Evolutionary conservation across 2,888 invertebrate species (phyloP), one percentile per base, ranked within the genome.

Genomic region (Sminthurides aquaticus): DNA sequence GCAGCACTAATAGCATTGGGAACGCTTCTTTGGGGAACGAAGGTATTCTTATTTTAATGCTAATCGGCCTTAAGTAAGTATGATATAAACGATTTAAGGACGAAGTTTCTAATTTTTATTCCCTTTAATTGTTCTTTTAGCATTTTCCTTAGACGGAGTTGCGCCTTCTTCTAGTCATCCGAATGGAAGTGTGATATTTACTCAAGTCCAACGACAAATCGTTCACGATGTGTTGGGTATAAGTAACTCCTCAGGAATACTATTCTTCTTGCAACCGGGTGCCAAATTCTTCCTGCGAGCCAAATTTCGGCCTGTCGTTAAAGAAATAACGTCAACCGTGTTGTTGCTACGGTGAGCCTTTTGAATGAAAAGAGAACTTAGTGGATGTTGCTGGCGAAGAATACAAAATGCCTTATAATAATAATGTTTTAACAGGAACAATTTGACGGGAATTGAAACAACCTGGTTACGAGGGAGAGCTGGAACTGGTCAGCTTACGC

Each of bases 401-500:
- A n/a, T 43, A 18, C 43, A 18, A 43, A 43, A 43, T 43, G 43
- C 43, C 18, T 8, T 18, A 43, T 43, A 11, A 43, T 11, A 18
- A 43, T 18, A 43, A 18, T 18, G 8, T 43, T 8, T 43, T 8
- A 8, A 48, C 78, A 87, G 96, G 75, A 98, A 97, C 79, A 98
- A 98, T 79, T 81, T 98, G 76, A 98, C 97, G 0, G 86, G 93
- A 48, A 79, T 96, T 76, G 97, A 98, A 79, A 86, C 88, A 1
- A 82, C 95, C 27, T 85, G 88, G 76, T 79, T 98, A 68, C 85
- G 85, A 64, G 96, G 92, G 0, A 86, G 88, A 76, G 93, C 95
- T 20, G 92, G 90, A 1, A 81, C 85, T 72, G 92, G 95, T 2
- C 87, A 89, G 78, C 88, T 98, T 78, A 89, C 89, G 76, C 87